Conservation (phyloP, 2,888 invertebrate species). For the Sympetrum striolatum region DNA sequence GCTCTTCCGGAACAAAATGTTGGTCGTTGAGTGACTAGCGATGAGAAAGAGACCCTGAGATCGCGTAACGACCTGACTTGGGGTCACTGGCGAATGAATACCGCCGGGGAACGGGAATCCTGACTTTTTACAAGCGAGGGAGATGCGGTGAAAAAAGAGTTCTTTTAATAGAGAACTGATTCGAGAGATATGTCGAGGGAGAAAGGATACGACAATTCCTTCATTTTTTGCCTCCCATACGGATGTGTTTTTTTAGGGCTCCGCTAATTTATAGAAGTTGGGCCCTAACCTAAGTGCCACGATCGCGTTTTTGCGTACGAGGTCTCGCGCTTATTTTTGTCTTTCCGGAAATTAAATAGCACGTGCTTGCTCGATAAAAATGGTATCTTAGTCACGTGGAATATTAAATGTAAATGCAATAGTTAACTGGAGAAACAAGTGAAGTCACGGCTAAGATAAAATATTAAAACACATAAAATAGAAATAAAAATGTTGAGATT, state of each 20-base stretch:
- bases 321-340: too few relatives aligned
- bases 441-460: too few relatives aligned
- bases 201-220: neutral
- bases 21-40: slow-evolving; percentile 27
- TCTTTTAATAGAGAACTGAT: neutral
- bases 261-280: neutral
- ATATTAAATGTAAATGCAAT: too few relatives aligned
- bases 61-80: slow-evolving; percentile 29
- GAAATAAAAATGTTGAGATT: too few relatives aligned
- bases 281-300: neutral
- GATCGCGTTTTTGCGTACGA: neutral
- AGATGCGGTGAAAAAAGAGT: neutral
- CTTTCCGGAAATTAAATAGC: too few relatives aligned
- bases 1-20: slow-evolving; percentile 30
- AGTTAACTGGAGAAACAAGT: too few relatives aligned
- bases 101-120: neutral
- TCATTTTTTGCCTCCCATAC: neutral
- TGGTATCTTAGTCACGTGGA: too few relatives aligned
- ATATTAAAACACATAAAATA: too few relatives aligned
- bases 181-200: neutral
- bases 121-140: neutral
- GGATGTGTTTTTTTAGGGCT: neutral
- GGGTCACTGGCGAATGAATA: slow-evolving; percentile 25
- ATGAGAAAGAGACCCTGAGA: slow-evolving; percentile 16
- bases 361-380: too few relatives aligned